Base-by-base conservation (phyloP, 2,797 vertebrate genomes). In the Sebastes oblongus region DNA sequence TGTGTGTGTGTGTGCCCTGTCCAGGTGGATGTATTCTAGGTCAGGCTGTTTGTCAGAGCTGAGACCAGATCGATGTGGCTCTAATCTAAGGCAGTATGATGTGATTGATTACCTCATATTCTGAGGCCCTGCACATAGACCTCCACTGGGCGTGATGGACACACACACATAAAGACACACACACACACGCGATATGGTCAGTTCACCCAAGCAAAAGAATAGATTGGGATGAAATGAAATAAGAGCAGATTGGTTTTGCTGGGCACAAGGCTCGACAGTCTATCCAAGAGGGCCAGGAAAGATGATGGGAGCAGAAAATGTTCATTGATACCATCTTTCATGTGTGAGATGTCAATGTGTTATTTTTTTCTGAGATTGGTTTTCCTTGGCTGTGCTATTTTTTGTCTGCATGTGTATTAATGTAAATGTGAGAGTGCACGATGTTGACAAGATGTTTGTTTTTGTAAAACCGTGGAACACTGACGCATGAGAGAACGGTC, bases 81-180 rank as follows among this genome's bases (percentile, higher is more conserved):
- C 89, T 93, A 93, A 93, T 94, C 89, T 91, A 89, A 87, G 78
- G 84, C 81, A 75, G 80, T 89, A 85, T 89, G 89, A 93, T 90
- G 85, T 93, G 92, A 94, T 94, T 92, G 92, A 95, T 93, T 75
- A 87, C 91, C 90, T 94, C 90, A 93, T 93, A 92, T 91, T 91
- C 84, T 66, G 84, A 87, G 80, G 76, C 64, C 77, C 78, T 72
- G 81, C 68, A 77, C 89, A 88, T 50, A 83, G 88, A 87, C 84
- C 90, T 80, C 86, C 74, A 68, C 59, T 1, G 34, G 65, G 56
- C 79, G 68, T 84, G 86, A 90, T 86, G 66, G 80, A 82, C 83
- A 70, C 70, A 71, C 75, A 59, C 61, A 60, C 60, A 78, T 20
- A 50, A 52, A 84, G 68, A 71, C 25, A 73, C 56, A 80, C 24